phyloP scores from a whole-genome alignment of 2,113 vertebrate genomes.

The Nematolebias whitei region DNA sequence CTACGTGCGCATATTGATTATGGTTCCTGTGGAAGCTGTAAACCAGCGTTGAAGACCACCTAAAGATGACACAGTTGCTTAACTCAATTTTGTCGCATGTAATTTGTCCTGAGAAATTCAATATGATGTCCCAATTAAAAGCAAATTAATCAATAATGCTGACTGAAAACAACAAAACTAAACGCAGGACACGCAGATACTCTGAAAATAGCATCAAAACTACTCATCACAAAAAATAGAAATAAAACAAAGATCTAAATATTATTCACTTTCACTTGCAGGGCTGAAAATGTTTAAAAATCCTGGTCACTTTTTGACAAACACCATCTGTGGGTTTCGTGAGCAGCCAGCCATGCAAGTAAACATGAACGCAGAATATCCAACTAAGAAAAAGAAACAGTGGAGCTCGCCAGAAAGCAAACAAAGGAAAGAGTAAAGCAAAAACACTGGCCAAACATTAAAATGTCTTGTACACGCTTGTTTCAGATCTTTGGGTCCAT shows the following conservation, averaged over 20 bases:
- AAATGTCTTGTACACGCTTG: conserved; percentile 37
- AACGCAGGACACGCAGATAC: conserved; percentile 46
- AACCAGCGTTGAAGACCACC: conserved; percentile 66
- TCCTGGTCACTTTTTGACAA: conserved; percentile 37
- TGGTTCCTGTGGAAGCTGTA: conserved; percentile 64
- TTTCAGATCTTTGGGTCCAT: conserved; percentile 54
- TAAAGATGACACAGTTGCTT: conserved; percentile 46
- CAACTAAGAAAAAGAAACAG: conserved; percentile 51
- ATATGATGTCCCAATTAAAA: conserved; percentile 62
- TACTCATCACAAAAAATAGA: conserved; percentile 35
- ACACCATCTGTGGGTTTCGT: conserved; percentile 37
- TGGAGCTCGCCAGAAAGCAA: conserved; percentile 43
- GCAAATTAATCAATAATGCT: conserved; percentile 58
- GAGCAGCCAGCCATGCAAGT: conserved; percentile 36
- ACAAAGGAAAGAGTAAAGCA: conserved; percentile 40
- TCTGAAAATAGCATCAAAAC: conserved; percentile 44
- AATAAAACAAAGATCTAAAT: conserved; percentile 35
- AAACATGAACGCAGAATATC: conserved; percentile 48
- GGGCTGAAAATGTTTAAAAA: conserved; percentile 10
- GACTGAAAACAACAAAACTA: not conserved
- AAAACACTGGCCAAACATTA: conserved; percentile 48
- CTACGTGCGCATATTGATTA: conserved; percentile 76
- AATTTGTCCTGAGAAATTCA: conserved; percentile 79
- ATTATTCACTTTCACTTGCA: conserved; percentile 24
- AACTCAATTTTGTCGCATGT: conserved; percentile 41